Percentiles rank a stretch among this genome's conserved stretches.
Evolutionary conservation across 2,113 vertebrate genomes (phyloP).

Genomic region (Nothoprocta perdicaria): DNA sequence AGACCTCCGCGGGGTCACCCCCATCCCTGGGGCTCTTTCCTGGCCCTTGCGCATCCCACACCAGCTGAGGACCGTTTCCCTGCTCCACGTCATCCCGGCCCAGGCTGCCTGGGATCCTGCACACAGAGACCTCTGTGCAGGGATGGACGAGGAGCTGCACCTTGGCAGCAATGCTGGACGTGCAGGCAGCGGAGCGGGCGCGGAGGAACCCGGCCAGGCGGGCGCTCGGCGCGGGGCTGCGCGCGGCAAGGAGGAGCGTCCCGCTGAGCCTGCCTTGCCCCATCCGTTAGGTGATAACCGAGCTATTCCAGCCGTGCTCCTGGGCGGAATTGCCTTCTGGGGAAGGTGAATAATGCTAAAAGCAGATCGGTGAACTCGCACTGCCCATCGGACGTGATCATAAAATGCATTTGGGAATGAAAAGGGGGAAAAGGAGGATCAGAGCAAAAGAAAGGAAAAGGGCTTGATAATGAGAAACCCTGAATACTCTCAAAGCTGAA

Average conservation of each 20-base stretch:
- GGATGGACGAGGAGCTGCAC: not conserved
- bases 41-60: not conserved
- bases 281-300: not conserved
- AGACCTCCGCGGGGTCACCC: not conserved
- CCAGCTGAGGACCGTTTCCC: not conserved
- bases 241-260: too few relatives aligned
- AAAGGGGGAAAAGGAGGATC: not conserved
- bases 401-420: not conserved
- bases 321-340: not conserved
- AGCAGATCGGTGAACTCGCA: not conserved
- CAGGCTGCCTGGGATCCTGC: not conserved
- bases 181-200: too few relatives aligned
- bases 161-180: too few relatives aligned
- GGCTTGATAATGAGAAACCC: not conserved
- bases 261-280: not conserved
- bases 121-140: not conserved
- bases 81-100: not conserved
- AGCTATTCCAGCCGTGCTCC: not conserved
- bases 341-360: not conserved
- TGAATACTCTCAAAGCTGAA: accelerated
- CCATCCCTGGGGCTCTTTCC: not conserved
- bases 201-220: too few relatives aligned
- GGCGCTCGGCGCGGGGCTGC: too few relatives aligned
- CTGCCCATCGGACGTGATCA: not conserved
- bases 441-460: not conserved